These are phyloP conservation scores for Anadara kagoshimensis DNA, from an alignment of 1,140 invertebrate species.

Conservation along the genomic window DNA sequence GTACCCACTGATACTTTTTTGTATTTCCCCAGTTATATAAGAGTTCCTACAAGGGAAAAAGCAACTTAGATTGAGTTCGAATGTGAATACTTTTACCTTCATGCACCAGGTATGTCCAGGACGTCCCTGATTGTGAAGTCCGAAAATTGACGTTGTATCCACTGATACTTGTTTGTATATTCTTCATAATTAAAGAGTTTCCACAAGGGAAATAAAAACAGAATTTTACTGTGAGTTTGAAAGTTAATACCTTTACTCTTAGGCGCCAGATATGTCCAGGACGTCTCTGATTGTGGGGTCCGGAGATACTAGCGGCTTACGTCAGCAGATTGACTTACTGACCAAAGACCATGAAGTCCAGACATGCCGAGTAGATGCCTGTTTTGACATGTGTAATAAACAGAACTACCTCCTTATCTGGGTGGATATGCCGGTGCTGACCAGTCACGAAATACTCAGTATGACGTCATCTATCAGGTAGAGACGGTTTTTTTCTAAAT, in stretches of 20 bases:
- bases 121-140: too few species aligned
- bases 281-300: slow-evolving; percentile 38
- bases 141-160: neutral
- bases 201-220: neutral
- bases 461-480: slow-evolving; percentile 54
- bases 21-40: neutral
- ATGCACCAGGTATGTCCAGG: too few species aligned
- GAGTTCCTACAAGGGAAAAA: neutral
- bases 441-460: slow-evolving; percentile 43
- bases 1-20: neutral
- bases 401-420: slow-evolving; percentile 46
- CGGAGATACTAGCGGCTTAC: neutral
- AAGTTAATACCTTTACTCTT: neutral
- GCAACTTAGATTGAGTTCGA: neutral
- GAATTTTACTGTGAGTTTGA: neutral
- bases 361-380: slow-evolving; percentile 36
- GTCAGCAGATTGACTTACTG: slow-evolving; percentile 20
- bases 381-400: slow-evolving; percentile 38
- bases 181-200: neutral
- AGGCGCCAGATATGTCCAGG: slow-evolving; percentile 13
- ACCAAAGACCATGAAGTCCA: slow-evolving; percentile 41
- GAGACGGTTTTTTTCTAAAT: neutral
- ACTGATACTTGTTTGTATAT: neutral
- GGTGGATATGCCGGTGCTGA: slow-evolving; percentile 41
- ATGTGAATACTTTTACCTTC: too few species aligned